Evolutionary conservation across 2,888 invertebrate species (phyloP), one percentile per base, ranked within the genome.

Genomic region (Vesta saturnalis): DNA sequence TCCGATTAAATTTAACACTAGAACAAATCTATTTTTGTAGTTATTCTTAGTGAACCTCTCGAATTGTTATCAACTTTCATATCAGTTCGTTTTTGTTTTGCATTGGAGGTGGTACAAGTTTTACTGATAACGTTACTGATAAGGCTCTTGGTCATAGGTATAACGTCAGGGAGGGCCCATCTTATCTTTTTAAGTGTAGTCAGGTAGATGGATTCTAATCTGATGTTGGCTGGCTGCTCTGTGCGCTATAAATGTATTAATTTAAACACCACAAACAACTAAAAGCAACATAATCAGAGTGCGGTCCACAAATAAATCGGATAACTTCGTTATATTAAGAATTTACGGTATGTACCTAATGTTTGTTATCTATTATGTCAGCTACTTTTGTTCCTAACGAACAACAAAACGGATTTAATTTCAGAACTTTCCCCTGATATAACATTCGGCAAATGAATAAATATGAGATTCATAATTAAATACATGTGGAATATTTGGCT

Each of bases 101-200:
- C 65, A 61, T 43, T 23, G 49, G 55, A 56, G 46, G 66, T 60
- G 56, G 23, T 64, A 59, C 56, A 63, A 60, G 60, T 68, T 68
- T 68, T 64, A 64, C 59, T 64, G 68, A 68, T 68, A 68, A 68
- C 55, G 58, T 67, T 60, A 47, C 60, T 60, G 68, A 68, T 68
- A 68, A 68, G 23, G 58, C 57, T 60, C 12, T 63, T 62, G 55
- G 59, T 23, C 54, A 35, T 46, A 60, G 21, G 49, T 35, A 57
- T 10, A 54, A 55, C 52, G 59, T 59, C 56, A 60, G 64, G 64
- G 64, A 64, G 68, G 64, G 64, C 21, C 68, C 68, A 64, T 68
- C 68, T 68, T 68, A 68, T 68, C 68, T 64, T 43, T 68, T 68
- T 68, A 64, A 69, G 61, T 61, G 60, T 61, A 64, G 65, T 64